These are phyloP conservation scores for Ramphastos sulfuratus DNA, from an alignment of 2,113 vertebrate genomes.

Conservation along the genomic window DNA sequence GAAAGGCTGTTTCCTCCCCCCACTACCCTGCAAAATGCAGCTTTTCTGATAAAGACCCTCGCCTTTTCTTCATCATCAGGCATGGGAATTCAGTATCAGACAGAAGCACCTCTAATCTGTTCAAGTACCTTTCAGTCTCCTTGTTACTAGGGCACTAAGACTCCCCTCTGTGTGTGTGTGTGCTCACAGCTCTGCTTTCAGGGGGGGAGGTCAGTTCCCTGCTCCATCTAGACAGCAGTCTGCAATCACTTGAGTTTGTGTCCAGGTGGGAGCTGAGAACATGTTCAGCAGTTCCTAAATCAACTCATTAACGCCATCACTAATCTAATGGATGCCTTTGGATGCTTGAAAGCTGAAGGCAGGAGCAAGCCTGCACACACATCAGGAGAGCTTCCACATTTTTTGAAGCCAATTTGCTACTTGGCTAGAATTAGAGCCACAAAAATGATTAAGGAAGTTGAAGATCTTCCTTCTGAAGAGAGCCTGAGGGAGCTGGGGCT, in stretches of 20 bases:
- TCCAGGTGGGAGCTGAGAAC: neutral
- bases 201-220: constrained; percentile 26
- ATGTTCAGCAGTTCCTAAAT: constrained; percentile 1
- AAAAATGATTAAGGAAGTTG: no score
- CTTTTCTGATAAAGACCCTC: neutral
- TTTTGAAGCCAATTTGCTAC: constrained; percentile 53
- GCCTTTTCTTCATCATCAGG: neutral
- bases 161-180: neutral
- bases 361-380: neutral
- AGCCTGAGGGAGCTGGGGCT: no score
- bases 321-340: constrained; percentile 56
- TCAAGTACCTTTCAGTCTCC: constrained; percentile 7
- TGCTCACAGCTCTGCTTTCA: constrained; percentile 13
- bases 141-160: neutral
- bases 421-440: constrained; percentile 14
- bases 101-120: constrained; percentile 27
- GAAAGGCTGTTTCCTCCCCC: neutral
- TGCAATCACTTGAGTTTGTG: neutral
- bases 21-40: neutral
- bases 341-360: constrained; percentile 30
- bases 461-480: no score
- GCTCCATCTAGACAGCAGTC: neutral
- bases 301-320: constrained; percentile 22
- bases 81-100: neutral
- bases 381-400: constrained; percentile 19